phyloP scores from a whole-genome alignment of 2,888 invertebrate genomes.

The Temnothorax ravouxi region DNA sequence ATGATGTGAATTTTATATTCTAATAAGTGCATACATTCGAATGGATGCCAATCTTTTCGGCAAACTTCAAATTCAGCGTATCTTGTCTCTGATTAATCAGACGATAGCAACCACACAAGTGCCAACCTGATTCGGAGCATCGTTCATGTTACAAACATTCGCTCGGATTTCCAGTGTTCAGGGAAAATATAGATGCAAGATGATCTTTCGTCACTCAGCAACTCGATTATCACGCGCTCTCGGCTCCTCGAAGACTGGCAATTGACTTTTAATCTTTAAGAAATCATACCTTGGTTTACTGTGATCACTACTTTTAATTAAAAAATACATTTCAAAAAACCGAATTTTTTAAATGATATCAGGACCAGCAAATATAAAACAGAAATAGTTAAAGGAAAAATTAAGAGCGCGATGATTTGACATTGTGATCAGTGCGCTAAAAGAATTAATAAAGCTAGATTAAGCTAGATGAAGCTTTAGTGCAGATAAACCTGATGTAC shows the following conservation, averaged over 20 bases:
- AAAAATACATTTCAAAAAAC: not conserved
- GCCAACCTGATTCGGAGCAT: slow-evolving; percentile 36
- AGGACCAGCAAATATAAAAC: not conserved
- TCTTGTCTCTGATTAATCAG: slow-evolving; percentile 10
- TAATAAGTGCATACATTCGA: not conserved
- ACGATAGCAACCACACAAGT: slow-evolving; percentile 35
- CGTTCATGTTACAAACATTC: slow-evolving; percentile 55
- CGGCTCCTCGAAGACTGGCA: slow-evolving; percentile 8
- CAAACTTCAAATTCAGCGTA: slow-evolving; percentile 21
- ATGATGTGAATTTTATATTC: not conserved
- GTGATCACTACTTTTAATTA: not conserved
- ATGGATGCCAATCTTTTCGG: not conserved
- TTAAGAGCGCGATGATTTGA: not conserved
- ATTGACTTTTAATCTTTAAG: slow-evolving; percentile 30
- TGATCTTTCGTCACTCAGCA: slow-evolving; percentile 59
- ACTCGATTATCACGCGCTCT: slow-evolving; percentile 41
- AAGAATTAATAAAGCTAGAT: not conserved
- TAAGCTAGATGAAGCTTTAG: no score
- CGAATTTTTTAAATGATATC: not conserved
- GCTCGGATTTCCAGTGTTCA: slow-evolving; percentile 60
- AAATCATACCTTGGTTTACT: not conserved
- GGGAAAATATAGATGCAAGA: slow-evolving; percentile 63
- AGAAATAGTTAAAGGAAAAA: not conserved
- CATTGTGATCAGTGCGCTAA: not conserved
- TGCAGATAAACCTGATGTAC: not conserved